Evolutionary conservation across 2,888 invertebrate genomes (phyloP).

Genomic region (Hirtodrosophila cameraria): DNA sequence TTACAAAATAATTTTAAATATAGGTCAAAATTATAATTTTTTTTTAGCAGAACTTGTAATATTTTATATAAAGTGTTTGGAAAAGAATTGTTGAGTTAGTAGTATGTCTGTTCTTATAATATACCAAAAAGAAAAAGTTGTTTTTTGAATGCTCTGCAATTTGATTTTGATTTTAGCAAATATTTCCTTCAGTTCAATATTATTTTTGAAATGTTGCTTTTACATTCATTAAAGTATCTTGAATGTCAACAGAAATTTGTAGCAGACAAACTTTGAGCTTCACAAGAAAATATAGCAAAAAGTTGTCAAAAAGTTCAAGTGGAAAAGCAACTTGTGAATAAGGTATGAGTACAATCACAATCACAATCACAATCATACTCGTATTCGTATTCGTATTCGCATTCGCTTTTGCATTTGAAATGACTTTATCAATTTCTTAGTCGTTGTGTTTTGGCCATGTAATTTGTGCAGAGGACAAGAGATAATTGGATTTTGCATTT

Average conservation of each 20-base stretch:
- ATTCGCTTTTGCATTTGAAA: slow-evolving; percentile 30
- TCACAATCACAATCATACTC: neutral
- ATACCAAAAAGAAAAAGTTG: too few species aligned
- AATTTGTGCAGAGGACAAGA: slow-evolving; percentile 47
- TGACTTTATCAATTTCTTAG: slow-evolving; percentile 66
- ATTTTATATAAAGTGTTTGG: too few species aligned
- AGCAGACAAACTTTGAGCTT: neutral
- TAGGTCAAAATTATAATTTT: too few species aligned
- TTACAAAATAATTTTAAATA: too few species aligned
- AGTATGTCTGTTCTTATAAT: too few species aligned
- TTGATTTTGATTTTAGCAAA: too few species aligned
- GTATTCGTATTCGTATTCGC: neutral
- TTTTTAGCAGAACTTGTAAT: neutral
- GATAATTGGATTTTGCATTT: slow-evolving; percentile 67
- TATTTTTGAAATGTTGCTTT: neutral
- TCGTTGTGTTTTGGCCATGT: slow-evolving; percentile 30
- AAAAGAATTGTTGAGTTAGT: too few species aligned
- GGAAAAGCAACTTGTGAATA: slow-evolving; percentile 43
- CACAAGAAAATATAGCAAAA: slow-evolving; percentile 29
- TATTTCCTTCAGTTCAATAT: neutral
- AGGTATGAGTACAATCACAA: neutral
- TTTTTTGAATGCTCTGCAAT: too few species aligned
- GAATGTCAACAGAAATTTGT: neutral
- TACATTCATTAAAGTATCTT: neutral
- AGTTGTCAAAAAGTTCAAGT: slow-evolving; percentile 59